These are phyloP conservation scores for Drosophila testacea DNA, from an alignment of 2,888 invertebrate species.

Conservation along the genomic window DNA sequence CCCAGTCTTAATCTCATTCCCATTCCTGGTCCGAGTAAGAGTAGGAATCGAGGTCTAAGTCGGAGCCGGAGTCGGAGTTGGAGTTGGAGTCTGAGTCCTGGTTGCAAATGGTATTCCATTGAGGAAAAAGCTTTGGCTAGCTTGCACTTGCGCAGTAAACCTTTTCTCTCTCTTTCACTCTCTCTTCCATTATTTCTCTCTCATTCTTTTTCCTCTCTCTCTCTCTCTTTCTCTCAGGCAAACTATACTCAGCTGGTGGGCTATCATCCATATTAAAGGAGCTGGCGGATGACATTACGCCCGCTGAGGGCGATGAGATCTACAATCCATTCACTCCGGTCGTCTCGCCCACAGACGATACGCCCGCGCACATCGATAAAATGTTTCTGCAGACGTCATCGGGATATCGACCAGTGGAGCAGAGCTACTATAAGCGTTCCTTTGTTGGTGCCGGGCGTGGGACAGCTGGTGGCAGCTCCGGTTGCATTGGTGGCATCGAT, in stretches of 20 bases:
- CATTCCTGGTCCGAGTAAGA: background rate
- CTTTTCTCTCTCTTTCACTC: conserved; percentile 5
- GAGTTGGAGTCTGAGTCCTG: background rate
- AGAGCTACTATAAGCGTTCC: conserved; percentile 84
- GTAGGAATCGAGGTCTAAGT: no score
- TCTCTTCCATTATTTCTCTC: conserved; percentile 1
- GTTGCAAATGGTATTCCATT: conserved; percentile 40
- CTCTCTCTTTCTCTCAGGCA: conserved; percentile 67
- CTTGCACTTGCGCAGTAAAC: conserved; percentile 50
- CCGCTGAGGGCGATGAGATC: conserved; percentile 85
- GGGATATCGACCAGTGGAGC: conserved; percentile 85
- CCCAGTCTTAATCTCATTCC: conserved; percentile 1
- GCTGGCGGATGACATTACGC: conserved; percentile 85
- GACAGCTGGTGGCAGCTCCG: conserved; percentile 33
- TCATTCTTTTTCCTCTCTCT: conserved; percentile 14
- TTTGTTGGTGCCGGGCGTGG: conserved; percentile 74
- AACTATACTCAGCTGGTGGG: conserved; percentile 84
- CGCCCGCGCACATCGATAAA: conserved; percentile 85
- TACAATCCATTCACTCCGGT: conserved; percentile 86
- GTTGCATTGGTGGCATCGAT: conserved; percentile 66
- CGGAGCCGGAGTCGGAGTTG: no score
- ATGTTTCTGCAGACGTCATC: conserved; percentile 86
- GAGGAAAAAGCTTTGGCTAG: conserved; percentile 52
- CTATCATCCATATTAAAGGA: conserved; percentile 85
- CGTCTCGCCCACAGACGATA: conserved; percentile 85